Evolutionary conservation across 2,888 invertebrate species (phyloP), one percentile per base, ranked within the genome.

Genomic region (Thymelicus lineola): DNA sequence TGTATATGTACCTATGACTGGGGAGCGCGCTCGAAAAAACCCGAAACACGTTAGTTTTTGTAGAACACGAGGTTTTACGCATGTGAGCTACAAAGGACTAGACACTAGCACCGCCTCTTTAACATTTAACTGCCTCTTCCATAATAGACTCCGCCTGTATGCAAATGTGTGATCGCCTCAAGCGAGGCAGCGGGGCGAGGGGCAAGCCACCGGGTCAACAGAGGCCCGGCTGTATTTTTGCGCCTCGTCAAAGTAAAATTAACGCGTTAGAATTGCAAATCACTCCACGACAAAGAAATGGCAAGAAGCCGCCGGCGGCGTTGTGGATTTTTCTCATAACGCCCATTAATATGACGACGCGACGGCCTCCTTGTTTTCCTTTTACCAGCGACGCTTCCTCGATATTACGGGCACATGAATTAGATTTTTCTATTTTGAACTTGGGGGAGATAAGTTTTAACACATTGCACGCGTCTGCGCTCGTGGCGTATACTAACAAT

Each of bases 211-310:
- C 71, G 74, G 78, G 79, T 79, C 79, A 77, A 77, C 78, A 74
- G 74, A 75, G 76, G 76, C 75, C 75, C 70, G 75, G 66, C 78
- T 85, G 87, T 89, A 90, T 91, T 92, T 92, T 91, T 90, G 83
- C 87, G 89, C 85, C 86, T 85, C 90, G 88, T 91, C 93, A 92
- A 91, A 90, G 92, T 87, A 83, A 91, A 93, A 93, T 93, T 93
- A 93, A 86, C 89, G 90, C 86, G 82, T 89, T 90, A 86, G 91
- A 93, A 89, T 92, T 93, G 92, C 91, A 93, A 93, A 93, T 93
- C 89, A 91, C 85, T 83, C 82, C 79, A 77, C 85, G 84, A 88
- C 89, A 90, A 90, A 90, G 91, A 89, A 89, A 91, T 85, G 88
- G 88, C 89, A 86, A 87, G 86, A 83, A 84, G 84, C 83, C 73